These are phyloP conservation scores for Drosophila micromelanica DNA, from an alignment of 1,140 invertebrate genomes.

Conservation along the genomic window DNA sequence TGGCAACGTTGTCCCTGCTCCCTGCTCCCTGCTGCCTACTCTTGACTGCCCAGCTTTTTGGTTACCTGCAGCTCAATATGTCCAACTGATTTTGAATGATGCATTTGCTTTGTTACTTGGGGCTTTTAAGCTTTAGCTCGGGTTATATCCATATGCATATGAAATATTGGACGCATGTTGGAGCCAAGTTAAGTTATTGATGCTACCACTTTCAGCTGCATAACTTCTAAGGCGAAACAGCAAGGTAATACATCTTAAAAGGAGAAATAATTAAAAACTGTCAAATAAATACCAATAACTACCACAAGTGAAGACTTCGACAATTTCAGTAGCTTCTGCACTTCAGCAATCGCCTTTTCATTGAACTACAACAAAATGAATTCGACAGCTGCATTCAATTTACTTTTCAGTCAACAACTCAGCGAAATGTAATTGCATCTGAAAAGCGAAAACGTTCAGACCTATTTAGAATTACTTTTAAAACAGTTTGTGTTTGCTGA, in stretches of 20 bases:
- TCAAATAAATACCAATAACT: conserved; percentile 25
- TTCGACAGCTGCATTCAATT: conserved; percentile 3
- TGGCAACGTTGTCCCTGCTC: too few relatives aligned
- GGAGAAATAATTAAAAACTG: conserved; percentile 29
- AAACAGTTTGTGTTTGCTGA: too few relatives aligned
- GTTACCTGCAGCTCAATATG: conserved; percentile 48
- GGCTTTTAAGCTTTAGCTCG: conserved; percentile 40
- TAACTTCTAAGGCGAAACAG: neutral
- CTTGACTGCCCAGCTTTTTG: conserved; percentile 25
- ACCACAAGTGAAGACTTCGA: neutral
- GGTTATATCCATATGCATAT: conserved; percentile 34
- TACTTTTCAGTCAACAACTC: neutral
- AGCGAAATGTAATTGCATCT: neutral
- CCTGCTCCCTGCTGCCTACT: conserved; percentile 5
- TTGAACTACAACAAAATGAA: conserved; percentile 8
- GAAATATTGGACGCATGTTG: conserved; percentile 61
- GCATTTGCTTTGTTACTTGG: conserved; percentile 57
- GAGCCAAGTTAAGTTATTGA: conserved; percentile 62
- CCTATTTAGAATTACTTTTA: neutral
- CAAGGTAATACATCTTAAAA: neutral
- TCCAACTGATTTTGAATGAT: conserved; percentile 67
- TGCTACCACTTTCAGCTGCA: conserved; percentile 33
- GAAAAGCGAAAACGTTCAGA: neutral
- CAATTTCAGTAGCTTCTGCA: conserved; percentile 12
- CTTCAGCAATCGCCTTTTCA: conserved; percentile 10